Evolutionary conservation across 2,888 invertebrate genomes (phyloP), one percentile per base, ranked within the genome.

Genomic region (Plebejus melissa): DNA sequence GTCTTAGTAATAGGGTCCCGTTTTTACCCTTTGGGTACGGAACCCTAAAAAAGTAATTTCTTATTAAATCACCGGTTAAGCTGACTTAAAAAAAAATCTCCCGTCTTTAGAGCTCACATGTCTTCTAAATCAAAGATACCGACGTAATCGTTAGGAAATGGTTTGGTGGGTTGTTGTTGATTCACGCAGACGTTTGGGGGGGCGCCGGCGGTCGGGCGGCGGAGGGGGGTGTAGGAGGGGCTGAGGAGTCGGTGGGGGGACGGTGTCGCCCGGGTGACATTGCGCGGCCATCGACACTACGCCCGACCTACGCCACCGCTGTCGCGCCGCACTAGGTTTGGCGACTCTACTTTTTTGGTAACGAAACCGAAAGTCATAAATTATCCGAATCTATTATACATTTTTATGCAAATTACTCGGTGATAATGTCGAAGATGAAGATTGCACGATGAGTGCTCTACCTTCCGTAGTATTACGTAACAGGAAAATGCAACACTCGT

Each of bases 291-390:
- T 86, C 90, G 92, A 92, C 91, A 87, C 85, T 86, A 80, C 89
- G 87, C 87, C 88, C 90, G 91, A 92, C 92, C 91, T 92, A 91
- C 89, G 87, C 86, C 86, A 88, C 88, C 83, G 83, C 85, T 79
- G 80, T 81, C 81, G 79, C 81, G 82, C 80, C 82, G 83, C 82
- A 86, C 87, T 87, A 87, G 85, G 82, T 83, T 82, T 83, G 82
- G 82, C 82, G 85, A 82, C 83, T 82, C 82, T 80, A 81, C 76
- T 69, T 75, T 70, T 70, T 70, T 70, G 38, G 38, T 41, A 41
- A 41, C 38, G 41, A 41, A 46, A 46, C n/a, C n/a, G n/a, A 41
- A 70, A 65, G 32, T 65, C 22, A 28, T 60, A 60, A 60, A 60
- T 58, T 6, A n/a, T 60, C 32, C 11, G 11, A 11, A 3, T 11